Evolutionary conservation across 1,140 invertebrate species (phyloP).

Genomic region (Drosophila bipectinata): DNA sequence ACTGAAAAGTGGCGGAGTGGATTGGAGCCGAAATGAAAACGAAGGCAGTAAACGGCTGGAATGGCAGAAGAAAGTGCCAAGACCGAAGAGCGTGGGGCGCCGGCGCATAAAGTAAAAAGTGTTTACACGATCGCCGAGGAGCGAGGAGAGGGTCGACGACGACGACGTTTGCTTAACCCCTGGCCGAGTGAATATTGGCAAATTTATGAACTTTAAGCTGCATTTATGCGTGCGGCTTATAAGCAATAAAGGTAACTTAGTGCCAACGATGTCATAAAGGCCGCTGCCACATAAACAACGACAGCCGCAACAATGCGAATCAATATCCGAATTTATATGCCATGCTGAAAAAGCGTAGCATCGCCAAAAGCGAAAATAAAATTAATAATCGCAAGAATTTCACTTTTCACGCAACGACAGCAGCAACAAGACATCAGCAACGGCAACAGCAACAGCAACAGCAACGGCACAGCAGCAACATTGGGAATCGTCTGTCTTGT

Average conservation of each 20-base stretch:
- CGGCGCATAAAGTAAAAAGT: slow-evolving; percentile 50
- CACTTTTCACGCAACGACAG: slow-evolving; percentile 77
- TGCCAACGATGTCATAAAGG: slow-evolving; percentile 79
- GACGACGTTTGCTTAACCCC: slow-evolving; percentile 36
- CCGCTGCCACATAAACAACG: slow-evolving; percentile 70
- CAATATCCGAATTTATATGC: slow-evolving; percentile 75
- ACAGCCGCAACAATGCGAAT: slow-evolving; percentile 31
- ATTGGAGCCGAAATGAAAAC: slow-evolving; percentile 12
- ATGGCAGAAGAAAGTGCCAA: slow-evolving; percentile 52
- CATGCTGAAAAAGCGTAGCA: slow-evolving; percentile 68
- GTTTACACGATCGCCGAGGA: slow-evolving; percentile 35
- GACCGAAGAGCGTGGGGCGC: slow-evolving; percentile 48
- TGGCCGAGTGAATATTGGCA: slow-evolving; percentile 58
- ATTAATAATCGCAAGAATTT: slow-evolving; percentile 83
- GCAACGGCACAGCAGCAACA: slow-evolving; percentile 29
- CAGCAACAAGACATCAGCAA: slow-evolving; percentile 25
- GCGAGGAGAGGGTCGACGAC: slow-evolving; percentile 24
- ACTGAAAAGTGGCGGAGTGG: slow-evolving; percentile 2
- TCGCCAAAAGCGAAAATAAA: slow-evolving; percentile 78
- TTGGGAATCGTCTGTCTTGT: slow-evolving; percentile 60
- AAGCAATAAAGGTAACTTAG: slow-evolving; percentile 81
- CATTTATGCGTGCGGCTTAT: slow-evolving; percentile 81
- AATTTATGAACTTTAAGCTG: slow-evolving; percentile 81
- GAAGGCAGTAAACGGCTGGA: slow-evolving; percentile 20
- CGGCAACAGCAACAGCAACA: slow-evolving; percentile 7